Percentiles rank a stretch among this genome's conserved stretches.
Conservation (phyloP, 2,113 vertebrate genomes). For the Sinocyclocheilus grahami region DNA sequence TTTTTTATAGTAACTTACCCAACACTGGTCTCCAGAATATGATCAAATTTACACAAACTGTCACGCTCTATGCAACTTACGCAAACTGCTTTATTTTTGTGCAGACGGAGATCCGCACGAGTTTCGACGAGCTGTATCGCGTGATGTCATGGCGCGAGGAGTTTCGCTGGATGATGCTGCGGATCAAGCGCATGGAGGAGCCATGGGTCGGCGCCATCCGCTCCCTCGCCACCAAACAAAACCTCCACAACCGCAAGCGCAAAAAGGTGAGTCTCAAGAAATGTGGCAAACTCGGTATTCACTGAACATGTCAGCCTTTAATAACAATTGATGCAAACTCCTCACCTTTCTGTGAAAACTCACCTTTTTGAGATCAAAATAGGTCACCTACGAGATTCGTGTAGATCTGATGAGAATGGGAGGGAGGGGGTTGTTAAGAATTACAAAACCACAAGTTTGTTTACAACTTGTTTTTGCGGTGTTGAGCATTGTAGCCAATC, state of each 20-base stretch:
- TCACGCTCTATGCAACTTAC: background rate
- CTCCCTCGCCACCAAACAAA: slow-evolving; percentile 90
- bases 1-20: too few relatives aligned
- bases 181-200: slow-evolving; percentile 94
- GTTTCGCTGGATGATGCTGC: slow-evolving; percentile 97
- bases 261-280: slow-evolving; percentile 83
- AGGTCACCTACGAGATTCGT: too few relatives aligned
- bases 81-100: slow-evolving; percentile 5
- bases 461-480: too few relatives aligned
- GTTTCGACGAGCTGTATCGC: slow-evolving; percentile 90
- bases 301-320: background rate
- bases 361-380: too few relatives aligned
- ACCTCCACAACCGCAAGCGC: slow-evolving; percentile 84
- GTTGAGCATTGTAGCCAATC: too few relatives aligned
- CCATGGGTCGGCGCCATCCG: slow-evolving; percentile 92
- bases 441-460: too few relatives aligned
- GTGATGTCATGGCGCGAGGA: slow-evolving; percentile 95
- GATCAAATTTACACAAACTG: too few relatives aligned
- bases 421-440: too few relatives aligned
- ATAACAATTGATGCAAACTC: too few relatives aligned
- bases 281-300: background rate
- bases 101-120: slow-evolving; percentile 88
- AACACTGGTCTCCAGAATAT: too few relatives aligned
- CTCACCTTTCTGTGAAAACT: too few relatives aligned
- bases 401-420: too few relatives aligned